Base-by-base conservation (phyloP, 1,140 invertebrate genomes). In the Drosophila varians region DNA sequence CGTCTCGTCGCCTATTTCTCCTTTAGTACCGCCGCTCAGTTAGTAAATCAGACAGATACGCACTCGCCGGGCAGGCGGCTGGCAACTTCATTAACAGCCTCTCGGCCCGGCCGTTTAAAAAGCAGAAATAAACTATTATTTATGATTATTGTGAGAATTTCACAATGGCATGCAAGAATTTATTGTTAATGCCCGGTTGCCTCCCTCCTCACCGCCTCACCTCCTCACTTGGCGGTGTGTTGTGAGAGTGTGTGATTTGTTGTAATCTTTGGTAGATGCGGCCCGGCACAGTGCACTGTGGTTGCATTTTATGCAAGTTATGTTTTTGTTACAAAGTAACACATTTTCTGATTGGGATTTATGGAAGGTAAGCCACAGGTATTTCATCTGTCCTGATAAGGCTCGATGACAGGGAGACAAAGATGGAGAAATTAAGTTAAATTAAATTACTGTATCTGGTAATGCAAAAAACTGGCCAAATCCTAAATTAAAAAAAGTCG, bases 81-180 rank as follows among this genome's bases (percentile, higher is more conserved):
- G 19, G 74, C 82, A 87, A 88, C 82, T 87, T 87, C 82, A 87
- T 87, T 87, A 87, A 75, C 62, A 64, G 60, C 60, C 45, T 31
- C 71, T 49, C 53, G 23, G 51, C 54, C 48, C 43, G 61, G 73
- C 57, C 77, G 77, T 77, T 86, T 88, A 77, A 87, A 64, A 87
- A 71, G 83, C 71, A 87, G 71, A 87, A 87, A 87, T 88, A 82
- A 87, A 87, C 77, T 87, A 87, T 87, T 87, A 87, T 87, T 87
- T 87, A 87, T 87, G 83, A 87, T 87, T 87, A 87, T 87, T 87
- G 82, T 87, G 82, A 87, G 82, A 87, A 87, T 87, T 87, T 87
- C 82, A 87, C 82, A 87, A 87, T 82, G 82, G 82, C 83, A 87
- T 87, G 83, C 82, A 83, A 87, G 82, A 87, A 87, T 87, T 87